A percentile compares a stretch with the other conserved stretches of the same genome.
Conservation (phyloP, 1,140 invertebrate species). For the Phortica variegata region DNA sequence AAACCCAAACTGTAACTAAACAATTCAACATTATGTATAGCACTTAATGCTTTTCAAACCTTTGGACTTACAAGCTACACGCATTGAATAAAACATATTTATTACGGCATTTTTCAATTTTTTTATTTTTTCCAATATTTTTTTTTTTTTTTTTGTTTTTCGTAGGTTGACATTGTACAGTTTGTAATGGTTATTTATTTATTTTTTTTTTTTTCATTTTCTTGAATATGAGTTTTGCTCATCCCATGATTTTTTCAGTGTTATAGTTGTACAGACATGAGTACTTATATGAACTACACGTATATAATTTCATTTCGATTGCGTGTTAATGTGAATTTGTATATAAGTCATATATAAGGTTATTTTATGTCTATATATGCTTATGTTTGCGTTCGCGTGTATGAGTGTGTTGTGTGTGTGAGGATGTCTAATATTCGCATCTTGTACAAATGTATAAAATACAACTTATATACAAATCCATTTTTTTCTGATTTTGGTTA, state of each 20-base stretch:
- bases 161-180: conserved; percentile 1
- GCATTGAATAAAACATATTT: too few relatives aligned
- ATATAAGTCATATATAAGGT: conserved; percentile 5
- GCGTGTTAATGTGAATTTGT: background rate
- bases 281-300: background rate
- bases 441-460: too few relatives aligned
- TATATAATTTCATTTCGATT: background rate
- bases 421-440: too few relatives aligned
- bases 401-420: too few relatives aligned
- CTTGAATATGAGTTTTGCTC: conserved; percentile 23
- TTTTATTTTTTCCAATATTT: conserved; percentile 49
- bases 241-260: conserved; percentile 16
- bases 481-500: conserved; percentile 7
- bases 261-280: conserved; percentile 10
- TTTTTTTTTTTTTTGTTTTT: conserved; percentile 29
- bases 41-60: too few relatives aligned
- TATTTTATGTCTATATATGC: conserved; percentile 3
- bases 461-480: conserved; percentile 10
- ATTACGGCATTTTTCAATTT: conserved; percentile 54
- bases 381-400: too few relatives aligned
- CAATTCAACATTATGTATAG: background rate
- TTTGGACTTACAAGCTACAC: too few relatives aligned
- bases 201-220: conserved; percentile 23
- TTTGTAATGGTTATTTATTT: too few relatives aligned
- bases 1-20: background rate